Evolutionary conservation across 1,140 invertebrate species (phyloP).

Genomic region (Notospermus geniculatus): DNA sequence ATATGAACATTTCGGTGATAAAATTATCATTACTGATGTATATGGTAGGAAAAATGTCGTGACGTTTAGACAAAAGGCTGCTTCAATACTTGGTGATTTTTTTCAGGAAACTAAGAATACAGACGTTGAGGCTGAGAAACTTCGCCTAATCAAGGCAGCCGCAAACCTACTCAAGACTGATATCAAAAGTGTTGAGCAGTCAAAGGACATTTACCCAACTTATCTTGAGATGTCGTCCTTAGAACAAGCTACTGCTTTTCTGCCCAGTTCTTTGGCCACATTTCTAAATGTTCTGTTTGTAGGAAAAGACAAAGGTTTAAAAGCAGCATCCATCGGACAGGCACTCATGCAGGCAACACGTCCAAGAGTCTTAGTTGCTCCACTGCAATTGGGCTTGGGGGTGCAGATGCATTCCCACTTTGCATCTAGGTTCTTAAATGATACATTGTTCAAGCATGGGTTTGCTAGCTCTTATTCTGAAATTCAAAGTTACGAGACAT

Average conservation of each 20-base stretch:
- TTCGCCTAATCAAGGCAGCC: slow-evolving; percentile 6
- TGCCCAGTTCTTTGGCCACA: background rate
- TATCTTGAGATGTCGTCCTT: background rate
- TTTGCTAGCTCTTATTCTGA: slow-evolving; percentile 20
- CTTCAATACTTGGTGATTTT: slow-evolving; percentile 17
- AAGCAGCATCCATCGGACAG: slow-evolving; percentile 25
- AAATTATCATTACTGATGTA: slow-evolving; percentile 22
- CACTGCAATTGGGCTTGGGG: slow-evolving; percentile 27
- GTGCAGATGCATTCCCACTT: slow-evolving; percentile 17
- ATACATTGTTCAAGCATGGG: slow-evolving; percentile 14
- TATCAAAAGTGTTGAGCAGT: background rate
- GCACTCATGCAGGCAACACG: slow-evolving; percentile 21
- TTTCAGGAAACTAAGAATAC: slow-evolving; percentile 6
- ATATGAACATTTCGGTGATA: slow-evolving; percentile 23
- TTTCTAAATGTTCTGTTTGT: slow-evolving; percentile 10
- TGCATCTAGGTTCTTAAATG: slow-evolving; percentile 20
- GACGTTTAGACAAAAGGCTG: slow-evolving; percentile 17
- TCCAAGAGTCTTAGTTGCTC: slow-evolving; percentile 21
- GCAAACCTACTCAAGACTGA: background rate
- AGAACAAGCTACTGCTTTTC: background rate
- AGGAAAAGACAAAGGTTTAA: slow-evolving; percentile 16
- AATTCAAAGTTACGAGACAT: slow-evolving; percentile 17
- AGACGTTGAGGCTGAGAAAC: slow-evolving; percentile 6
- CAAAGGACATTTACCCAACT: background rate
- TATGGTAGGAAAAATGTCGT: slow-evolving; percentile 20